phyloP scores from a whole-genome alignment of 2,888 invertebrate genomes.

The Liposcelis brunnea region DNA sequence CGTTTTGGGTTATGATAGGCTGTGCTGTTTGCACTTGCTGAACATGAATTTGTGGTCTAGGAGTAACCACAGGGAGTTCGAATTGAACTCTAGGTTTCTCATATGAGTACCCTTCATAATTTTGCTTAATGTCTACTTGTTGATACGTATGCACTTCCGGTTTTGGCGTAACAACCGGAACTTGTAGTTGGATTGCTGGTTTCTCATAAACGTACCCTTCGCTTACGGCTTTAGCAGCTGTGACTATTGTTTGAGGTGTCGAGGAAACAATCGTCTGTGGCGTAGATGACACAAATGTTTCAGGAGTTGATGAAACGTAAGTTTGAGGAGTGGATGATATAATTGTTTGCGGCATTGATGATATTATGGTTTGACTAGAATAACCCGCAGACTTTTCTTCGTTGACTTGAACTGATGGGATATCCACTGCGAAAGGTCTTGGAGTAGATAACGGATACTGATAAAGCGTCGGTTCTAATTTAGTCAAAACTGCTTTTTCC shows the following conservation, averaged over 20 bases:
- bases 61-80: neutral
- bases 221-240: neutral
- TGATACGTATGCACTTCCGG: neutral
- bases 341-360: neutral
- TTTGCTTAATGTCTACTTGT: neutral
- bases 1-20: too few relatives aligned
- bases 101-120: neutral
- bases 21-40: too few relatives aligned
- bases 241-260: constrained; percentile 12
- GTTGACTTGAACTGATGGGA: constrained; percentile 1
- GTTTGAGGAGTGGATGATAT: constrained; percentile 1
- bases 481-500: too few relatives aligned
- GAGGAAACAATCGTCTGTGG: constrained; percentile 2
- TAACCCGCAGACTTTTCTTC: neutral
- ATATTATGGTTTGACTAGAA: neutral
- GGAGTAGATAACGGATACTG: constrained; percentile 18
- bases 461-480: constrained; percentile 23
- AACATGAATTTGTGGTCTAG: neutral
- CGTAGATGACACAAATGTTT: constrained; percentile 1
- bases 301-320: constrained; percentile 3
- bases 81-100: neutral
- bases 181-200: constrained; percentile 1
- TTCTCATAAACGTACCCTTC: constrained; percentile 11
- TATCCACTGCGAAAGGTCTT: constrained; percentile 12
- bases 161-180: neutral